phyloP scores from a whole-genome alignment of 2,888 invertebrate genomes.

The Athripsodes cinereus region DNA sequence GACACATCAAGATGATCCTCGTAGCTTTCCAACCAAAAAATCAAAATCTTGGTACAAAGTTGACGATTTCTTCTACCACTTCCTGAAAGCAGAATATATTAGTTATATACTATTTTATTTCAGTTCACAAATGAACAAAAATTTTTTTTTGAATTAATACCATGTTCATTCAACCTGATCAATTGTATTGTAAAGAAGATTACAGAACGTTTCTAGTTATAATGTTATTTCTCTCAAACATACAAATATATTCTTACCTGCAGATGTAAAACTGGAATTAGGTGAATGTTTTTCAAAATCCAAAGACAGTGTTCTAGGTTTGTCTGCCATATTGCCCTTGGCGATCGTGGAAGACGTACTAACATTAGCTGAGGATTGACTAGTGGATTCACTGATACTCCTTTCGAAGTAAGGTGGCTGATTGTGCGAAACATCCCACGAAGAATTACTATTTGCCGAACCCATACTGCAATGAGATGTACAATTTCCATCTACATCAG shows the following conservation, averaged over 20 bases:
- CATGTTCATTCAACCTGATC: no score
- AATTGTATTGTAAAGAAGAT: no score
- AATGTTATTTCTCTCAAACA: no score
- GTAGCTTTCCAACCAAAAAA: constrained; percentile 94
- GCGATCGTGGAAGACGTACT: background rate
- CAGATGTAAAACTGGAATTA: constrained; percentile 32
- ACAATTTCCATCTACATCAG: constrained; percentile 48
- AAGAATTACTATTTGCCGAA: constrained; percentile 33
- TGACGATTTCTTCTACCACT: constrained; percentile 50
- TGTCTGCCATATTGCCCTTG: constrained; percentile 42
- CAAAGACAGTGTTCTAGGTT: constrained; percentile 62
- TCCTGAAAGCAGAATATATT: constrained; percentile 32
- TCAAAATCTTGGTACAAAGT: constrained; percentile 70
- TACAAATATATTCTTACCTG: constrained; percentile 32
- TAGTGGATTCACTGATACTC: constrained; percentile 44
- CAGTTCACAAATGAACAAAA: no score
- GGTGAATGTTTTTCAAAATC: constrained; percentile 60
- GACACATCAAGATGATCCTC: constrained; percentile 91
- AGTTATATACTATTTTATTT: no score
- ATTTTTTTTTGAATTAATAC: no score
- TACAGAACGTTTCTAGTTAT: no score
- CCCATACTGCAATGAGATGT: constrained; percentile 32
- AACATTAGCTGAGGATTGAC: constrained; percentile 16
- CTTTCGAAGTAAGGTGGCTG: constrained; percentile 49
- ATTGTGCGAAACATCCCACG: constrained; percentile 42